A percentile compares a stretch with the other conserved stretches of the same genome.
Evolutionary conservation across 2,113 vertebrate species (phyloP).

Genomic region (Hiodon alosoides): DNA sequence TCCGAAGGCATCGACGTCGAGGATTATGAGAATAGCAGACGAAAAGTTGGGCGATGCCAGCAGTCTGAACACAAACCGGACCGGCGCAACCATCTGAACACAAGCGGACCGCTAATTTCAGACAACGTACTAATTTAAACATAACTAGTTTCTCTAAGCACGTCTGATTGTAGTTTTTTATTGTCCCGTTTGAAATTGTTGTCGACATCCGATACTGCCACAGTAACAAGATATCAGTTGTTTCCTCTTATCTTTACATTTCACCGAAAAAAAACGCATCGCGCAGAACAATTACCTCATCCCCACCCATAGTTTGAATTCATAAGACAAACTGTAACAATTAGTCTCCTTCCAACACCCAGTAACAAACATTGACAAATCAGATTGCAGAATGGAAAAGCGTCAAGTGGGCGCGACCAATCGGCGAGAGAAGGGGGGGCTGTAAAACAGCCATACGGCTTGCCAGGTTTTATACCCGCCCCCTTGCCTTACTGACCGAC

Average conservation of each 20-base stretch:
- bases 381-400: conserved; percentile 17
- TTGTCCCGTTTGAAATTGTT: neutral
- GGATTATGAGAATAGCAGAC: too few species aligned
- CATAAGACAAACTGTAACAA: neutral
- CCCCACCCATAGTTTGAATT: neutral
- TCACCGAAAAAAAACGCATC: too few species aligned
- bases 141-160: neutral
- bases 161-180: neutral
- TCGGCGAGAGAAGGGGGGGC: conserved; percentile 23
- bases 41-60: too few species aligned
- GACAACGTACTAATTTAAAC: neutral
- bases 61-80: too few species aligned
- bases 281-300: neutral
- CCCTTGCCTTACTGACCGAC: conserved; percentile 60
- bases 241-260: neutral
- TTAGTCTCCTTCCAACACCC: conserved; percentile 38
- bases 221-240: neutral
- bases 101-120: too few species aligned
- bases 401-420: conserved; percentile 59
- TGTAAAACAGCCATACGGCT: conserved; percentile 8
- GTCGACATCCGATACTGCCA: neutral
- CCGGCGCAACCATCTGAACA: too few species aligned
- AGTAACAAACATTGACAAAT: conserved; percentile 59
- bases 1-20: neutral
- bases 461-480: conserved; percentile 38